phyloP scores from a whole-genome alignment of 2,797 vertebrate species.

The Pempheris klunzingeri region DNA sequence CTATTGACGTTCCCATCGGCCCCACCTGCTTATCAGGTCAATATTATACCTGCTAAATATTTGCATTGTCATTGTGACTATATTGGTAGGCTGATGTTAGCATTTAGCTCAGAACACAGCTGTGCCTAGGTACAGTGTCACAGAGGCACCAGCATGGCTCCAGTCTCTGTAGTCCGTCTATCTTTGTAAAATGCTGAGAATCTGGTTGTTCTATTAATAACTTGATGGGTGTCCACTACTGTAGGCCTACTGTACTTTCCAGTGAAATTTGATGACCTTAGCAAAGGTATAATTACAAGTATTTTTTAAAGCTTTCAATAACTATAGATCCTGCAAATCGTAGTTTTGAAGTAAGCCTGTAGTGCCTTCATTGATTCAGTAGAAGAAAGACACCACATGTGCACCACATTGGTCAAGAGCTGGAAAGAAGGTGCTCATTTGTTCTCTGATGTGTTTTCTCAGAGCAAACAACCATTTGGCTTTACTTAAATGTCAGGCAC shows the following conservation, averaged over 20 bases:
- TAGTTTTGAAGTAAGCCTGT: too few relatives aligned
- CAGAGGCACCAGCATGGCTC: not conserved
- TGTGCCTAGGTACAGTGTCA: too few relatives aligned
- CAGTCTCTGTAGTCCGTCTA: not conserved
- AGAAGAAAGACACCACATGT: not conserved
- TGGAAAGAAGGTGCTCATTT: not conserved
- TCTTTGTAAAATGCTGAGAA: not conserved
- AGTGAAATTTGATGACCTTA: too few relatives aligned
- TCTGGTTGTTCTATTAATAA: not conserved
- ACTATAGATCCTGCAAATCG: not conserved
- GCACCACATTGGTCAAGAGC: not conserved
- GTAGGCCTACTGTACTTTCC: too few relatives aligned
- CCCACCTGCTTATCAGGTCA: too few relatives aligned
- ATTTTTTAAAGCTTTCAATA: not conserved
- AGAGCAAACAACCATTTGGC: not conserved
- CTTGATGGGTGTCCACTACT: too few relatives aligned
- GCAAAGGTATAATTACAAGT: not conserved
- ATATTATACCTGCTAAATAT: too few relatives aligned
- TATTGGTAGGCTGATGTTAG: too few relatives aligned
- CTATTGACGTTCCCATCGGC: too few relatives aligned
- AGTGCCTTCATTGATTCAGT: not conserved
- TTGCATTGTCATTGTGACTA: too few relatives aligned
- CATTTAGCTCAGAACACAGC: too few relatives aligned
- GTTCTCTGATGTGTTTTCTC: not conserved
- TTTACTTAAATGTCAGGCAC: slow-evolving; percentile 6